These are phyloP conservation scores for Anthophora plumipes DNA, from an alignment of 2,888 invertebrate species.

Conservation along the genomic window DNA sequence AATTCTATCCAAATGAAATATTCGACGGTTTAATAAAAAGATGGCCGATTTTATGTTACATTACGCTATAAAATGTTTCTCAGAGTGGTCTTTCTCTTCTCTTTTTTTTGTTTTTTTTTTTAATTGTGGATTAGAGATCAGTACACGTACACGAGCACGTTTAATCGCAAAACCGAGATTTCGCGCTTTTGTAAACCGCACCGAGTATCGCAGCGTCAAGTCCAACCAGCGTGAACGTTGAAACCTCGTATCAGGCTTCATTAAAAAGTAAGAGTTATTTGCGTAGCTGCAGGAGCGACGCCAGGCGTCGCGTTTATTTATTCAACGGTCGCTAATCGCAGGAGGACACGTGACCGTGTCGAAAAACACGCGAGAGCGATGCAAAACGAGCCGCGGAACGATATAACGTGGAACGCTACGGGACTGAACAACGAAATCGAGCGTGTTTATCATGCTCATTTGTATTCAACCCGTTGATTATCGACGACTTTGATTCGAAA, in stretches of 20 bases:
- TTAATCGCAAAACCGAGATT: slow-evolving; percentile 22
- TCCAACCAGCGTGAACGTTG: slow-evolving; percentile 19
- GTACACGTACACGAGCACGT: slow-evolving; percentile 3
- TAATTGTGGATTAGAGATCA: slow-evolving; percentile 15
- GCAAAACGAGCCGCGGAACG: slow-evolving; percentile 14
- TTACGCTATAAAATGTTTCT: not conserved
- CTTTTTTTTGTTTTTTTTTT: not conserved
- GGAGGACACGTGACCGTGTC: slow-evolving; percentile 57
- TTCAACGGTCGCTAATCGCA: slow-evolving; percentile 51
- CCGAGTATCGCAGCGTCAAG: slow-evolving; percentile 10
- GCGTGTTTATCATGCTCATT: slow-evolving; percentile 8
- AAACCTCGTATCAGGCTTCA: slow-evolving; percentile 34
- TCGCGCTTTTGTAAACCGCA: slow-evolving; percentile 4
- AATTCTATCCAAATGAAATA: too few relatives aligned
- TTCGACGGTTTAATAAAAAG: too few relatives aligned
- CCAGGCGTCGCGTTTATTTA: slow-evolving; percentile 29
- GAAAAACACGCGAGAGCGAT: slow-evolving; percentile 55
- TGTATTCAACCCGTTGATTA: not conserved
- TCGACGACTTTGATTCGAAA: slow-evolving; percentile 23
- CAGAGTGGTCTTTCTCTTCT: too few relatives aligned
- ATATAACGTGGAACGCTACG: not conserved
- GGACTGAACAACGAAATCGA: not conserved
- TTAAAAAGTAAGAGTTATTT: slow-evolving; percentile 57
- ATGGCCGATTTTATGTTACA: not conserved
- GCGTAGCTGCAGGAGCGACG: slow-evolving; percentile 1